These are phyloP conservation scores for Pao palembangensis DNA, from an alignment of 2,113 vertebrate species.

Conservation along the genomic window DNA sequence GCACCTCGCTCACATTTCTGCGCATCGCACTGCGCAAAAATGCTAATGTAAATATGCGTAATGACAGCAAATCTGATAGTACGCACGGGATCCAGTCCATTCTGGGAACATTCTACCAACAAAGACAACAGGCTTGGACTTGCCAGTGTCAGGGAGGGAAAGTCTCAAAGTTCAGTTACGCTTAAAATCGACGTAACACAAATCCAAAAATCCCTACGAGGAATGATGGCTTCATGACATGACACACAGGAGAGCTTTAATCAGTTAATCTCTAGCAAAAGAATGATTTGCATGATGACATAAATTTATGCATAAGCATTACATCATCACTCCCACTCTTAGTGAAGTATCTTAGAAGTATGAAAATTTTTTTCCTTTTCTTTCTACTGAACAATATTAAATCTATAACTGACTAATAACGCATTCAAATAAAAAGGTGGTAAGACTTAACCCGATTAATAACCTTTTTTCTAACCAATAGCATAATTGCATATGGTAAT, in stretches of 20 bases:
- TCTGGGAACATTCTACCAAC: background rate
- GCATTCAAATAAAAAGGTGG: too few species aligned
- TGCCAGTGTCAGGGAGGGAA: constrained; percentile 19
- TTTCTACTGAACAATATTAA: too few species aligned
- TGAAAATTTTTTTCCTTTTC: background rate
- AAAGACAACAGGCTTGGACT: constrained; percentile 22
- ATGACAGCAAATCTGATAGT: background rate
- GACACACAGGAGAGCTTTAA: constrained; percentile 24
- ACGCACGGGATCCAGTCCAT: background rate
- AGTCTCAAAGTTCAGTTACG: constrained; percentile 40
- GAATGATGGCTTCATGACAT: constrained; percentile 24
- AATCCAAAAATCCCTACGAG: constrained; percentile 55
- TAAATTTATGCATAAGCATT: constrained; percentile 23
- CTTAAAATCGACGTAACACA: constrained; percentile 36
- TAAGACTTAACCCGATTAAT: too few species aligned
- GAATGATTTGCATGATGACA: constrained; percentile 33
- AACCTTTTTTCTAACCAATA: too few species aligned
- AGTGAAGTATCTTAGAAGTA: background rate
- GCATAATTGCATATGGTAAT: background rate
- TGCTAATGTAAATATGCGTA: background rate
- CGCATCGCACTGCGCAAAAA: background rate
- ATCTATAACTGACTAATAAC: too few species aligned
- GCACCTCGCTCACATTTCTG: background rate
- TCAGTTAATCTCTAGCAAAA: constrained; percentile 47
- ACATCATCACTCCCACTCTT: background rate